A percentile compares a stretch with the other conserved stretches of the same genome.
phyloP scores from a whole-genome alignment of 2,113 vertebrate species.

The Leptodactylus fuscus region DNA sequence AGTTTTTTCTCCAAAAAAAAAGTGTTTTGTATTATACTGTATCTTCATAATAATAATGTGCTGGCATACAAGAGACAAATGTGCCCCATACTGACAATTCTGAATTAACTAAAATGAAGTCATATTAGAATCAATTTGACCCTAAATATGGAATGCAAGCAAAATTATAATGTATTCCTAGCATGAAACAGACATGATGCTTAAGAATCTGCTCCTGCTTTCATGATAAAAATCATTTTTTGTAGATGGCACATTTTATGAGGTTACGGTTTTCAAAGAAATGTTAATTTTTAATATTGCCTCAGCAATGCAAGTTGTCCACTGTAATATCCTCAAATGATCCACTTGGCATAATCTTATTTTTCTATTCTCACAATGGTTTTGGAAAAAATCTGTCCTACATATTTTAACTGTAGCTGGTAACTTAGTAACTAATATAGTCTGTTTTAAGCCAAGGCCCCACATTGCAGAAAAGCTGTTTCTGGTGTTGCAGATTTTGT shows the following conservation, averaged over 20 bases:
- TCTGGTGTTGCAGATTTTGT: too few species aligned
- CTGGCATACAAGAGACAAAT: too few species aligned
- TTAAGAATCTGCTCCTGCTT: not conserved
- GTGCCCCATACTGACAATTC: too few species aligned
- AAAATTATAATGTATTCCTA: not conserved
- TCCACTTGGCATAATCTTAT: slow-evolving; percentile 21
- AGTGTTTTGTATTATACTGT: too few species aligned
- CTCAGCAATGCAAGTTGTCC: not conserved
- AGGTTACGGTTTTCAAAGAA: slow-evolving; percentile 22
- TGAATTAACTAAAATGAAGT: too few species aligned
- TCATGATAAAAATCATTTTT: not conserved
- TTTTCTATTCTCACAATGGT: not conserved
- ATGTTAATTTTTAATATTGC: not conserved
- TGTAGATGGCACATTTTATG: not conserved
- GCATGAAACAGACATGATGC: not conserved
- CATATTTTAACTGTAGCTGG: slow-evolving; percentile 13
- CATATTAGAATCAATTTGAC: not conserved
- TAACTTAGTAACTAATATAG: not conserved
- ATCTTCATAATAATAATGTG: too few species aligned
- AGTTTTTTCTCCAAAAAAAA: too few species aligned
- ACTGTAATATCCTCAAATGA: slow-evolving; percentile 27
- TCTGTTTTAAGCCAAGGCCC: not conserved
- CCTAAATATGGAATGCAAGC: not conserved
- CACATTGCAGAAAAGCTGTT: too few species aligned
- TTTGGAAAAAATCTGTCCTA: not conserved